Evolutionary conservation across 2,797 vertebrate species (phyloP).

Genomic region (Takifugu ocellatus): DNA sequence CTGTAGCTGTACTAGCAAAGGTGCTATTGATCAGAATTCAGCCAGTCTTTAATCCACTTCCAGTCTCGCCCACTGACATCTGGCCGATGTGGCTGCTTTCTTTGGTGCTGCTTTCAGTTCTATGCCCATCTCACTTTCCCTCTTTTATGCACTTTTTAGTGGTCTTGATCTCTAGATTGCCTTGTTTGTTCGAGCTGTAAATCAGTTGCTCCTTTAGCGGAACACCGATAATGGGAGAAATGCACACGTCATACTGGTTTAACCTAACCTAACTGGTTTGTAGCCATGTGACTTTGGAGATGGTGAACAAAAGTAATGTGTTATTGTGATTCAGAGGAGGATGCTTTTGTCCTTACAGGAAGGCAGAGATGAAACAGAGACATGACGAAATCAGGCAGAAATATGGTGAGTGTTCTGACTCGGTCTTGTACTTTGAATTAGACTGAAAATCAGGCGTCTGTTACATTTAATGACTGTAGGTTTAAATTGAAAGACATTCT

Average conservation of each 20-base stretch:
- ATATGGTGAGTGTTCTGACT: constrained; percentile 79
- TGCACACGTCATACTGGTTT: constrained; percentile 27
- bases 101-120: too few species aligned
- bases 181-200: neutral
- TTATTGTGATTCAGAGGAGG: constrained; percentile 19
- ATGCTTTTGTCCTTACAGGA: constrained; percentile 71
- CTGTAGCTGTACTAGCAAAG: too few species aligned
- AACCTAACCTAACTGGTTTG: constrained; percentile 60
- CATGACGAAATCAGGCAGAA: constrained; percentile 94
- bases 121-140: too few species aligned
- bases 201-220: constrained; percentile 14
- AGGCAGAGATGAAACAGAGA: constrained; percentile 87
- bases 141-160: neutral
- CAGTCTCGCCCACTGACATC: too few species aligned
- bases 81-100: too few species aligned
- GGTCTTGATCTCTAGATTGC: neutral
- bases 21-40: too few species aligned
- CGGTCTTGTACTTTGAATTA: neutral
- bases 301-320: constrained; percentile 9
- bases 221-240: constrained; percentile 7
- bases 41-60: too few species aligned
- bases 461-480: too few species aligned
- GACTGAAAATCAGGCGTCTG: neutral
- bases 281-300: constrained; percentile 6
- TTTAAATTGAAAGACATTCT: too few species aligned